Evolutionary conservation across 2,113 vertebrate genomes (phyloP).

Genomic region (Prinia subflava): DNA sequence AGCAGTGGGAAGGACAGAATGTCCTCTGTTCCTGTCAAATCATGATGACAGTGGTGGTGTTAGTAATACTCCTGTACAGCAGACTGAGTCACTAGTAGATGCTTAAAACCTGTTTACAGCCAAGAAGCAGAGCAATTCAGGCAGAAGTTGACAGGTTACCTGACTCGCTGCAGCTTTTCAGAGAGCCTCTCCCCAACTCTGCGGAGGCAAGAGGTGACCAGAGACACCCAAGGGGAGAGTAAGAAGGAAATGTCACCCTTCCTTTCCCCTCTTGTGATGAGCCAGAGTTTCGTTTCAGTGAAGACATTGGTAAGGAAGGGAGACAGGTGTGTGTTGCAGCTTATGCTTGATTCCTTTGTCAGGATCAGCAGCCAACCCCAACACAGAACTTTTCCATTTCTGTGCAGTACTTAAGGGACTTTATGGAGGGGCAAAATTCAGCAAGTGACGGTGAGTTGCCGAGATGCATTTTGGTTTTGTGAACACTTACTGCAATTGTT

Average conservation of each 20-base stretch:
- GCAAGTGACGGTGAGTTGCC: neutral
- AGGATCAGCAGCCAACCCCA: neutral
- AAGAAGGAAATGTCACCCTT: neutral
- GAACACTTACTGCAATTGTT: neutral
- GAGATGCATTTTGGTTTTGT: neutral
- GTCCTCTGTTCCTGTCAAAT: constrained; percentile 39
- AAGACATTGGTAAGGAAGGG: neutral
- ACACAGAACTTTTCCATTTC: neutral
- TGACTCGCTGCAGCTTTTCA: neutral
- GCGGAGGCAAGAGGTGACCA: neutral
- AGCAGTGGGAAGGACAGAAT: constrained; percentile 2
- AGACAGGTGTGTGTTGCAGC: neutral
- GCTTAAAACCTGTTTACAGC: constrained; percentile 44
- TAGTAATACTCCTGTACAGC: constrained; percentile 48
- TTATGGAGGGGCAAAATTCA: neutral
- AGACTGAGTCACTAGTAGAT: constrained; percentile 62
- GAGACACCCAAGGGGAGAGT: neutral
- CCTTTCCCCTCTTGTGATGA: neutral
- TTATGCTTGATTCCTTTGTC: neutral
- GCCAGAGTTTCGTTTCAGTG: neutral
- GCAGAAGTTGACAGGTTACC: constrained; percentile 22
- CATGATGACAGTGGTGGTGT: neutral
- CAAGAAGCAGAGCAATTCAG: constrained; percentile 47
- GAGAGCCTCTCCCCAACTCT: neutral
- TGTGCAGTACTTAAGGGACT: neutral